Conservation (phyloP, 2,888 invertebrate genomes). For the Embidobia sp. region DNA sequence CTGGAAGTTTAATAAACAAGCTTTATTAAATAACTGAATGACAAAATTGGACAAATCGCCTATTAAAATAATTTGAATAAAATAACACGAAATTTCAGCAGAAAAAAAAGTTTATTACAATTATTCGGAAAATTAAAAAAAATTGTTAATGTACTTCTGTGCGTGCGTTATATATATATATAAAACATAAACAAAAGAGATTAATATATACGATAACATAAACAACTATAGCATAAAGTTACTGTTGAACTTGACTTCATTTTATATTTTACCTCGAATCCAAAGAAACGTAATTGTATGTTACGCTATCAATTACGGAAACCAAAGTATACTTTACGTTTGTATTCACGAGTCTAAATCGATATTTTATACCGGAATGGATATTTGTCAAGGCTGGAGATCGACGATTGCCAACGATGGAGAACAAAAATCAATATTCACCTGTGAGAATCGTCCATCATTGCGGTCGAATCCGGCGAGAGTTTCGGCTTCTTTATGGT, state of each 20-base stretch:
- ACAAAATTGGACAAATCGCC: no score
- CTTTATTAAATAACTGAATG: no score
- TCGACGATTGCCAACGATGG: neutral
- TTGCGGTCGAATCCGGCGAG: conserved; percentile 50
- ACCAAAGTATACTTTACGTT: no score
- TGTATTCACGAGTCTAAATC: conserved; percentile 6
- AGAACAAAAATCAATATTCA: conserved; percentile 59
- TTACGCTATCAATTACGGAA: conserved; percentile 15
- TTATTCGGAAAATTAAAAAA: no score
- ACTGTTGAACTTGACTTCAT: conserved; percentile 46
- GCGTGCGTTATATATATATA: no score
- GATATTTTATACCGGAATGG: conserved; percentile 28
- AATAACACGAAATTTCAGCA: no score
- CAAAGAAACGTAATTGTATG: conserved; percentile 13
- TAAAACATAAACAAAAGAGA: no score
- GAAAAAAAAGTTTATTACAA: no score
- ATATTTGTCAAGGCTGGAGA: conserved; percentile 10
- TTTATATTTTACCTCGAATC: conserved; percentile 30
- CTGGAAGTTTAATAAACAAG: no score
- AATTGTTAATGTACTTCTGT: no score
- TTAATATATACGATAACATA: conserved; percentile 7
- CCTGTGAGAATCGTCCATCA: conserved; percentile 77
- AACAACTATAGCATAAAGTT: neutral
- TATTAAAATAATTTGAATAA: no score
- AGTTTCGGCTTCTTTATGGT: conserved; percentile 58